Percentiles rank a stretch among this genome's conserved stretches.
These are phyloP conservation scores for Siderastrea siderea DNA, from an alignment of 92 coral and sea anemone genomes.

Conservation along the genomic window DNA sequence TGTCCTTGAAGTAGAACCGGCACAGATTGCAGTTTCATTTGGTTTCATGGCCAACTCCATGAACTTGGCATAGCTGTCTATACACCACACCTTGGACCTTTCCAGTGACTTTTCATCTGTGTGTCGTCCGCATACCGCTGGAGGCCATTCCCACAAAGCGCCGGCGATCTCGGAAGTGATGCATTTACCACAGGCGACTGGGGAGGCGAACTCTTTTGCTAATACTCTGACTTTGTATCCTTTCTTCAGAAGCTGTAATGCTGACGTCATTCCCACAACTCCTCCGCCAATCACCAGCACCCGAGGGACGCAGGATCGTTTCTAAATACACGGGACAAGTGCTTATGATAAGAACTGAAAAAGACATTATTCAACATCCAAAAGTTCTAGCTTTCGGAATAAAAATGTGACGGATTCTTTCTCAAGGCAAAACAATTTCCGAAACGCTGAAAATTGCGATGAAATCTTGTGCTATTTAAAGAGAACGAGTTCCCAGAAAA, in stretches of 20 bases:
- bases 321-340: background rate
- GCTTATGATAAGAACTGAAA: no score
- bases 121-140: conserved; percentile 58
- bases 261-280: conserved; percentile 44
- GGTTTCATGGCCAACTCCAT: conserved; percentile 62
- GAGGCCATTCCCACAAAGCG: conserved; percentile 61
- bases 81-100: conserved; percentile 54
- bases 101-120: conserved; percentile 51
- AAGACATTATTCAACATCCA: no score
- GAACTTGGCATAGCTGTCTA: conserved; percentile 55
- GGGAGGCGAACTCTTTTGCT: conserved; percentile 51
- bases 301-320: conserved; percentile 1
- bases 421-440: no score
- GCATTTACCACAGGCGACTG: conserved; percentile 41
- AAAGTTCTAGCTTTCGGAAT: no score
- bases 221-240: conserved; percentile 43
- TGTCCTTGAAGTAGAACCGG: conserved; percentile 54
- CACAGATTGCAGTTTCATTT: conserved; percentile 52
- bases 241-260: conserved; percentile 33
- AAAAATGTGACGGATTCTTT: no score
- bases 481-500: no score
- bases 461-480: no score
- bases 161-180: conserved; percentile 64
- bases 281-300: conserved; percentile 39
- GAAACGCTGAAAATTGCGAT: no score